Conservation (phyloP, 2,797 vertebrate species). For the Galago senegalensis region DNA sequence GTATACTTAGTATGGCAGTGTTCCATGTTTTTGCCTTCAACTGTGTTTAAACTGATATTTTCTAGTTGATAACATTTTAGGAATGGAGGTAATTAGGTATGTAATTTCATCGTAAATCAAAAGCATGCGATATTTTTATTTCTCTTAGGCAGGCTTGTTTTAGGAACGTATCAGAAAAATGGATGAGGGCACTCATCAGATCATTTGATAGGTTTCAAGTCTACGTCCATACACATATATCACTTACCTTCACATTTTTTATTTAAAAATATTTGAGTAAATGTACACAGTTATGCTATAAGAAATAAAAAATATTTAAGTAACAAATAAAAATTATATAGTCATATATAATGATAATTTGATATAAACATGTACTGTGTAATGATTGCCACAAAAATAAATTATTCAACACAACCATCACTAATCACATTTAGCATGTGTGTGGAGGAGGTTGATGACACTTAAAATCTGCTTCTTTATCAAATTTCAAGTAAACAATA, state of each 20-base stretch:
- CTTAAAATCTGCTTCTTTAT: neutral
- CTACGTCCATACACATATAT: neutral
- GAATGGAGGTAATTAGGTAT: constrained; percentile 51
- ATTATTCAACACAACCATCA: neutral
- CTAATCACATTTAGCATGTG: neutral
- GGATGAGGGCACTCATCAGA: neutral
- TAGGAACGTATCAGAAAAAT: constrained; percentile 39
- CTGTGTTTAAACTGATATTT: constrained; percentile 63
- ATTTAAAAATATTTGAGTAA: neutral
- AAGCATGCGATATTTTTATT: constrained; percentile 27
- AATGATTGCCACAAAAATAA: neutral
- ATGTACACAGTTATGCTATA: too few species aligned
- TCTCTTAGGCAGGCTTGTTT: constrained; percentile 30
- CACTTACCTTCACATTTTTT: neutral
- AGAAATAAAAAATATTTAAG: neutral
- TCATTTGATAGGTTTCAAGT: constrained; percentile 20
- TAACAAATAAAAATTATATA: neutral
- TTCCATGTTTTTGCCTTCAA: neutral
- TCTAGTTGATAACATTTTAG: constrained; percentile 61
- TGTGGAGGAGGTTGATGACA: neutral
- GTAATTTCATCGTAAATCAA: neutral
- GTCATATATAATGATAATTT: neutral
- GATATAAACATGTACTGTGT: neutral
- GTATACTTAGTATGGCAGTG: neutral
- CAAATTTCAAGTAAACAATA: constrained; percentile 1